Evolutionary conservation across 2,113 vertebrate species (phyloP).

Genomic region (Isurus oxyrinchus): DNA sequence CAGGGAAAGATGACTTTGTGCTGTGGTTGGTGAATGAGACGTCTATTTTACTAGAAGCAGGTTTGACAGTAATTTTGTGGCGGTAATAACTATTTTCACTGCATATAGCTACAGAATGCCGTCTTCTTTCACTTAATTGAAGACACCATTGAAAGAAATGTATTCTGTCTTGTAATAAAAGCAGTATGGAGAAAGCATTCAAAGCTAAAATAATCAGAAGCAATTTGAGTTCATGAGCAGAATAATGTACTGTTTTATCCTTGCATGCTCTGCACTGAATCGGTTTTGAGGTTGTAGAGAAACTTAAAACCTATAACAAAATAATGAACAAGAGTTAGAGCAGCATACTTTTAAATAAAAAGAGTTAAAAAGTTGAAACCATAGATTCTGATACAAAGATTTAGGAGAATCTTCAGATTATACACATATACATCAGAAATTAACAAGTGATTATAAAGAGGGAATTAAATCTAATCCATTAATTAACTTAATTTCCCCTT

Average conservation of each 20-base stretch:
- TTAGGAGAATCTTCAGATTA: slow-evolving; percentile 78
- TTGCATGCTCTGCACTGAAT: slow-evolving; percentile 46
- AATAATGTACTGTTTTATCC: slow-evolving; percentile 51
- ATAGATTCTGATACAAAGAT: slow-evolving; percentile 68
- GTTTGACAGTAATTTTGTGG: slow-evolving; percentile 60
- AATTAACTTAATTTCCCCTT: background rate
- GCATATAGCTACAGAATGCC: slow-evolving; percentile 57
- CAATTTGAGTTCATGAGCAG: slow-evolving; percentile 58
- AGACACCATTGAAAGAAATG: slow-evolving; percentile 66
- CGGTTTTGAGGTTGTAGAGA: slow-evolving; percentile 51
- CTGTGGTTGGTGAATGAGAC: slow-evolving; percentile 60
- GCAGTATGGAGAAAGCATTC: slow-evolving; percentile 61
- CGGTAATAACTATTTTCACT: slow-evolving; percentile 65
- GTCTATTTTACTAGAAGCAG: slow-evolving; percentile 62
- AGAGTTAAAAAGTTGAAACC: slow-evolving; percentile 74
- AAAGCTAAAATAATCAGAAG: slow-evolving; percentile 63
- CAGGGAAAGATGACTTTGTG: slow-evolving; percentile 56
- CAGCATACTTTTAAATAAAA: slow-evolving; percentile 63
- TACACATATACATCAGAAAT: background rate
- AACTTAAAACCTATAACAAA: slow-evolving; percentile 70
- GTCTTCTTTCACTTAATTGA: slow-evolving; percentile 62
- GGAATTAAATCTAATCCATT: background rate
- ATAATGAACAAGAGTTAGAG: slow-evolving; percentile 71
- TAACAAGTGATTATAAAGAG: background rate
- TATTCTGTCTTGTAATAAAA: slow-evolving; percentile 62